These are phyloP conservation scores for Anolis carolinensis DNA, from an alignment of 2,113 vertebrate genomes.

Conservation along the genomic window DNA sequence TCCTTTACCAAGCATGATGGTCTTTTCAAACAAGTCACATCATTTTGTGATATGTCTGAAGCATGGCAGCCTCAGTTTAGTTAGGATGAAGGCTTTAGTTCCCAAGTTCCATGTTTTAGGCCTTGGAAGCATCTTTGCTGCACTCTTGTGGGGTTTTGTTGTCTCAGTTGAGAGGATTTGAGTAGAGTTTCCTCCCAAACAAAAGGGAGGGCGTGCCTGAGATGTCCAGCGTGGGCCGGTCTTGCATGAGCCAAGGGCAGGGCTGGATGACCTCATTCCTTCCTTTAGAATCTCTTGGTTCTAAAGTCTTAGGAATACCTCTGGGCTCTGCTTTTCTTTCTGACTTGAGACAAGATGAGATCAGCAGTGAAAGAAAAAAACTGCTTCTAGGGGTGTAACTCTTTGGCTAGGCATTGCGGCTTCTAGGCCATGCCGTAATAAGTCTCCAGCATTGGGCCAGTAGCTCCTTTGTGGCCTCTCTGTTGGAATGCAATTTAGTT, in stretches of 20 bases:
- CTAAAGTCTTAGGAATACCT: background rate
- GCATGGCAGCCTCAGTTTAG: no score
- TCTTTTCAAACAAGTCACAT: no score
- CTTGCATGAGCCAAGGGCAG: no score
- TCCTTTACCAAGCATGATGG: no score
- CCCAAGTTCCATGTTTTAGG: background rate
- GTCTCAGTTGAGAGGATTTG: background rate
- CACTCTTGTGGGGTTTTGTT: background rate
- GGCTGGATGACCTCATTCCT: background rate
- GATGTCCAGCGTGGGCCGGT: no score
- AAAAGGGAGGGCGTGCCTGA: background rate
- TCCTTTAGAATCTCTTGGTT: background rate
- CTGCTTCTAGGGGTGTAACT: background rate
- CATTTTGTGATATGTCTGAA: no score
- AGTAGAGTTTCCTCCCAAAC: background rate
- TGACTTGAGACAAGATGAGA: background rate
- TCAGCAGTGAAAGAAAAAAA: background rate
- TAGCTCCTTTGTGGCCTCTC: background rate
- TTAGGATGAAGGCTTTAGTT: background rate
- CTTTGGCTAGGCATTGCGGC: background rate
- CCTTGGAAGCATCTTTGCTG: background rate
- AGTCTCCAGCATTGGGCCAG: background rate
- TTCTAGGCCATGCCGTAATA: background rate
- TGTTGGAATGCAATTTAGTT: background rate
- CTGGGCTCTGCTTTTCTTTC: background rate